Evolutionary conservation across 2,797 vertebrate genomes (phyloP).

Genomic region (Leptoclinus maculatus): DNA sequence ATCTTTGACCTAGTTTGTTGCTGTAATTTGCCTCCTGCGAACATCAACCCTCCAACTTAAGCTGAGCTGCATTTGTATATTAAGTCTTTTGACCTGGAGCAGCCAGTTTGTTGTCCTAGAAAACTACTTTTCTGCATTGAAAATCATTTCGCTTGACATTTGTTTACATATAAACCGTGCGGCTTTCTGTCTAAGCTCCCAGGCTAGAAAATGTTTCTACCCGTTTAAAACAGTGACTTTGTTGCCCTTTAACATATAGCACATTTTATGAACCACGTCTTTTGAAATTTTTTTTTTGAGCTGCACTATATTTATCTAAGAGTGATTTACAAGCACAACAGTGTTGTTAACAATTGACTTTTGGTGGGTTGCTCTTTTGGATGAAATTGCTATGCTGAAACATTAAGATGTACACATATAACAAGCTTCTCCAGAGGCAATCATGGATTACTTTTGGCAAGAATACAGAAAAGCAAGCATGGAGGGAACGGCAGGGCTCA

Average conservation of each 20-base stretch:
- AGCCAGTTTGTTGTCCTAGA: slow-evolving; percentile 22
- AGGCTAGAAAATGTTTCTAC: neutral
- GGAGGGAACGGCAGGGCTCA: slow-evolving; percentile 31
- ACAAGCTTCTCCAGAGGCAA: slow-evolving; percentile 57
- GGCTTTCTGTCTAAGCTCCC: slow-evolving; percentile 25
- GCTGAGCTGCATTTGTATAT: slow-evolving; percentile 25
- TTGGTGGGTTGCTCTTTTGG: slow-evolving; percentile 50
- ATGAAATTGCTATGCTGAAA: slow-evolving; percentile 53
- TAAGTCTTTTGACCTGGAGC: slow-evolving; percentile 22
- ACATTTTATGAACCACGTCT: slow-evolving; percentile 23
- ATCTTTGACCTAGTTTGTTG: slow-evolving; percentile 56
- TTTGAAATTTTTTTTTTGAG: slow-evolving; percentile 51
- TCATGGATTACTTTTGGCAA: slow-evolving; percentile 55
- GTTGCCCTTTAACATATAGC: slow-evolving; percentile 47
- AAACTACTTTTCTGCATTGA: slow-evolving; percentile 31
- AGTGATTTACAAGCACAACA: slow-evolving; percentile 45
- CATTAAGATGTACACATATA: slow-evolving; percentile 59
- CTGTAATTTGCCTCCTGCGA: slow-evolving; percentile 28
- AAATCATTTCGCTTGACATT: slow-evolving; percentile 52
- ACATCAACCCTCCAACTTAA: slow-evolving; percentile 22
- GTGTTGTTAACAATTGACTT: slow-evolving; percentile 60
- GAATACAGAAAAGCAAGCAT: slow-evolving; percentile 41
- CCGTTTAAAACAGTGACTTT: slow-evolving; percentile 33
- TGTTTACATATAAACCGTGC: slow-evolving; percentile 41
- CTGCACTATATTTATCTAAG: slow-evolving; percentile 39